Evolutionary conservation across 2,113 vertebrate species (phyloP), one percentile per base, ranked within the genome.

Genomic region (Salvelinus fontinalis): DNA sequence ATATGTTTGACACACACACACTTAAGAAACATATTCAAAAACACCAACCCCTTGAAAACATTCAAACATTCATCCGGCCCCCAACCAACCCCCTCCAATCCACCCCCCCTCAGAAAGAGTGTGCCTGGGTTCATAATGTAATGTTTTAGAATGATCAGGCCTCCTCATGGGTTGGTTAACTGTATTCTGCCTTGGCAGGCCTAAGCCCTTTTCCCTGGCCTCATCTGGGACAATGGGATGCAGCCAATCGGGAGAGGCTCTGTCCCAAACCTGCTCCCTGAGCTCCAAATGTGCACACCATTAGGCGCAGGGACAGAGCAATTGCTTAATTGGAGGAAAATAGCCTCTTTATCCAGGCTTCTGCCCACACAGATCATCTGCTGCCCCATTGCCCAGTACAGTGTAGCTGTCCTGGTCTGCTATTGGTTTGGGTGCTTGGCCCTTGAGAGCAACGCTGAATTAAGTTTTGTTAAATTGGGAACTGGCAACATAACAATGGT

Each of bases 281-380:
- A 31, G 34, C 84, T 81, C 84, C 87, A 9, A 84, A 82, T 85
- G 88, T 77, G 85, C 82, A 75, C 87, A 90, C 92, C 93, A 92
- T 93, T 91, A 93, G 84, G 83, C 84, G 69, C 57, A 78, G 88
- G 83, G 84, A 90, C 89, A 88, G 83, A 78, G 82, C 76, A 90
- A 89, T 92, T 86, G 87, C 89, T 91, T 93, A 93, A 93, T 92
- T 93, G 88, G 91, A 90, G 87, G 83, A 90, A 91, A 93, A 91
- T 79, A 82, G 83, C n/a, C 70, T 78, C 85, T 91, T 88, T 88
- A 88, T 87, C 80, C 76, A 34, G 77, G 85, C 83, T 80, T 89
- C 67, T 82, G 79, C 67, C 80, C 70, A 71, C 59, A 77, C 84
- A 85, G 83, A 78, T 88, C 81, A 67, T 39, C 75, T 48, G 27